A percentile compares a stretch with the other conserved stretches of the same genome.
These are phyloP conservation scores for Babyrousa celebensis DNA, from an alignment of 2,797 vertebrate species.

Conservation along the genomic window DNA sequence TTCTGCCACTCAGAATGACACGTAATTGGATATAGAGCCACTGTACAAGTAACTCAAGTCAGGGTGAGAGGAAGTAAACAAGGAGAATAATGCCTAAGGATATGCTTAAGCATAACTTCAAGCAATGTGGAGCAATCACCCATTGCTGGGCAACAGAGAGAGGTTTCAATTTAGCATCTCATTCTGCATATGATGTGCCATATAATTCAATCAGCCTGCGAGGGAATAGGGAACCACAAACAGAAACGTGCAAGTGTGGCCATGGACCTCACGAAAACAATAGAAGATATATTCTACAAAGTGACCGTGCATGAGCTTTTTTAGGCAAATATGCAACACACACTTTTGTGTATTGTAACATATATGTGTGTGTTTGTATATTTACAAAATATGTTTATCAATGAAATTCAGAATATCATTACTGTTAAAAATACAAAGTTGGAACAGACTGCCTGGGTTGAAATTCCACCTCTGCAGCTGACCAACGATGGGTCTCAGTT, in stretches of 20 bases:
- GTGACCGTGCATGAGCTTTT: not conserved
- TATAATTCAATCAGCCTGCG: constrained; percentile 68
- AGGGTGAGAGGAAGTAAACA: constrained; percentile 18
- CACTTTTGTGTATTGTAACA: not conserved
- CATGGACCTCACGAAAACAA: not conserved
- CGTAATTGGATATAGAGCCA: constrained; percentile 34
- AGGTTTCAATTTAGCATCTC: constrained; percentile 42
- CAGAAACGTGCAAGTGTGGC: not conserved
- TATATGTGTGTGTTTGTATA: not conserved
- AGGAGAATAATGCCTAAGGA: constrained; percentile 8
- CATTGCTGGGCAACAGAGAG: constrained; percentile 63
- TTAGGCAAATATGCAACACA: not conserved
- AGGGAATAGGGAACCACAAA: not conserved
- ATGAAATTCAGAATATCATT: not conserved
- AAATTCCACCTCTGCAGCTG: not conserved
- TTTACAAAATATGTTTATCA: not conserved
- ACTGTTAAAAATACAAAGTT: not conserved
- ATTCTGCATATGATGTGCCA: constrained; percentile 61
- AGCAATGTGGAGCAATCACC: not conserved
- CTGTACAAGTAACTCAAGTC: constrained; percentile 16
- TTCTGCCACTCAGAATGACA: not conserved
- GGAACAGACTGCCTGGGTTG: not conserved
- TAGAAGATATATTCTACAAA: not conserved
- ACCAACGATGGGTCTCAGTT: not conserved
- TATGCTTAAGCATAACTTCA: constrained; percentile 34